Evolutionary conservation across 2,888 invertebrate genomes (phyloP).

Genomic region (Ophion obscuratus): DNA sequence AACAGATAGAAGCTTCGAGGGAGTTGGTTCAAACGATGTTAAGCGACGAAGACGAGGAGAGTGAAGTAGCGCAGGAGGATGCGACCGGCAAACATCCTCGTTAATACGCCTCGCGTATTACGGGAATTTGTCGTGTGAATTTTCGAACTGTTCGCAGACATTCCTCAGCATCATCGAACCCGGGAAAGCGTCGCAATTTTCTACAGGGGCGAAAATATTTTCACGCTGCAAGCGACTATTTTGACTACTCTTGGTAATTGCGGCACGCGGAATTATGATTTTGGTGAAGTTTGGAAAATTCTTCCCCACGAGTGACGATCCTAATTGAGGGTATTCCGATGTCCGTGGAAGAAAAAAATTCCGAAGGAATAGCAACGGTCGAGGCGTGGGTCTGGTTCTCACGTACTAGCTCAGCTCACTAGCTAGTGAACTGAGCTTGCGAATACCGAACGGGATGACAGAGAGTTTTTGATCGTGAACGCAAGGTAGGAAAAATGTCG

Average conservation of each 20-base stretch:
- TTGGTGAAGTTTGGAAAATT: neutral
- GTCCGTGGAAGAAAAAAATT: no score
- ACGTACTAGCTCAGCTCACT: no score
- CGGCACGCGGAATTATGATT: neutral
- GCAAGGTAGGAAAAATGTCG: neutral
- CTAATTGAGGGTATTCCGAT: no score
- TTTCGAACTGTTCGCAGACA: slow-evolving; percentile 41
- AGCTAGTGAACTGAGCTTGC: no score
- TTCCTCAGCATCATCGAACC: slow-evolving; percentile 8
- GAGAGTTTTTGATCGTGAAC: neutral
- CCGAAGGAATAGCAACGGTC: no score
- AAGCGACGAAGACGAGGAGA: slow-evolving; percentile 59
- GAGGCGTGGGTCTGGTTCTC: no score
- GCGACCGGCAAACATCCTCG: slow-evolving; percentile 60
- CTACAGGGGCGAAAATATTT: neutral
- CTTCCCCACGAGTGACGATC: neutral
- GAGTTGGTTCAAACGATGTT: slow-evolving; percentile 66
- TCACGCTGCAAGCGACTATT: neutral
- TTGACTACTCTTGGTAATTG: neutral
- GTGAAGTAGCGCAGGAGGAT: slow-evolving; percentile 32
- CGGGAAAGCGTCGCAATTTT: slow-evolving; percentile 2
- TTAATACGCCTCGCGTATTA: slow-evolving; percentile 61
- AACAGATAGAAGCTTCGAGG: slow-evolving; percentile 64
- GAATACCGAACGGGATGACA: no score
- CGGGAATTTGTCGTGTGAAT: slow-evolving; percentile 56